Evolutionary conservation across 2,113 vertebrate genomes (phyloP), one percentile per base, ranked within the genome.

Genomic region (Pelusios castaneus): DNA sequence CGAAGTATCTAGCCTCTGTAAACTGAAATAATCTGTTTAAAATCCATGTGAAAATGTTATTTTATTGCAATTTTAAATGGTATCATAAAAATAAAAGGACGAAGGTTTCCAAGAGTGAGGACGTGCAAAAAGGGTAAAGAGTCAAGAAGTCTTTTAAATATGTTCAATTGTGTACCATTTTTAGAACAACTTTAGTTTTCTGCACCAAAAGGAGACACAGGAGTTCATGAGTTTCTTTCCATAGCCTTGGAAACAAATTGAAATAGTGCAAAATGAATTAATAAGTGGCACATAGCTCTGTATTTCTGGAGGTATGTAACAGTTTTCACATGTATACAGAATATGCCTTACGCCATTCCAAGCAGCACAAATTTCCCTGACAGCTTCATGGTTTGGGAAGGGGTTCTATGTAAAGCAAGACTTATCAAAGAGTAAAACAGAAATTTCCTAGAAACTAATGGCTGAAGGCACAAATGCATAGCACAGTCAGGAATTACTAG

Each of bases 151-250:
- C 52, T 3, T 90, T 90, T 88, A 29, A 55, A 43, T 38, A 25
- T 88, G 84, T 93, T 97, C 93, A 92, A 21, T 47, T 19, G 92
- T 14, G 43, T 4, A 80, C 76, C 93, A 81, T 92, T 96, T 97
- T 91, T 90, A 93, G 67, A 93, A 91, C 80, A 67, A 17, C 29
- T 84, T 82, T 45, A 93, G 80, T 87, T 93, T 87, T 85, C 34
- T 77, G 96, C 6, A 5, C 75, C 90, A 91, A 87, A 81, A 83
- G 89, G 86, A 19, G 93, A 91, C 87, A 76, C 73, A 89, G n/a
- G 75, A 89, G 75, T n/a, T 25, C 79, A n/a, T 70, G 95, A 89
- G 16, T 79, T 83, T 93, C 89, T 96, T 95, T 92, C 91, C 63
- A 58, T 47, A 82, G 80, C 52, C 91, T 43, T 84, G 93, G 92